A percentile compares a stretch with the other conserved stretches of the same genome.
Conservation (phyloP, 2,797 vertebrate species). For the Danio tinwini region DNA sequence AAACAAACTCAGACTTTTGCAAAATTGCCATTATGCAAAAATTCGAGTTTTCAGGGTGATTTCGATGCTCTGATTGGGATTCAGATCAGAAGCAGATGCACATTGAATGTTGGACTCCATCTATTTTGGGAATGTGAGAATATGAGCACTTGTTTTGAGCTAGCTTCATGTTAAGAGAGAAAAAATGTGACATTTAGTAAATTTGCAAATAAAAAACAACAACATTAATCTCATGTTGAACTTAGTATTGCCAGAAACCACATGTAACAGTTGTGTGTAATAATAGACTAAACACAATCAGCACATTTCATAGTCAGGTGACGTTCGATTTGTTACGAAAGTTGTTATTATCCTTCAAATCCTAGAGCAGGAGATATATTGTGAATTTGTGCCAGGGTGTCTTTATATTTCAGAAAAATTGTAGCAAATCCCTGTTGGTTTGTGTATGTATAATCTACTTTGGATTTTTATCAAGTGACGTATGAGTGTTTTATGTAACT, state of each 20-base stretch:
- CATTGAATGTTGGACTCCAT: slow-evolving; percentile 35
- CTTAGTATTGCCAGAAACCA: slow-evolving; percentile 53
- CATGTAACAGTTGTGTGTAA: slow-evolving; percentile 64
- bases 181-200: background rate
- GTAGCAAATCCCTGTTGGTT: slow-evolving; percentile 59
- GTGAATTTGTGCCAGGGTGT: slow-evolving; percentile 67
- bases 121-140: slow-evolving; percentile 41
- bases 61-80: slow-evolving; percentile 49
- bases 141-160: slow-evolving; percentile 23
- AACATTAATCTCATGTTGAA: background rate
- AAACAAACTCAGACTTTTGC: slow-evolving; percentile 47
- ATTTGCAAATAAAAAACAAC: background rate
- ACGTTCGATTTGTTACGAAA: slow-evolving; percentile 42
- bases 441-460: slow-evolving; percentile 43
- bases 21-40: slow-evolving; percentile 47
- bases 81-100: slow-evolving; percentile 38
- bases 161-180: background rate
- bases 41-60: slow-evolving; percentile 58
- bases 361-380: slow-evolving; percentile 55
- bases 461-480: slow-evolving; percentile 56
- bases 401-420: slow-evolving; percentile 54
- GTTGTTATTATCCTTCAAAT: slow-evolving; percentile 28
- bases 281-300: slow-evolving; percentile 45
- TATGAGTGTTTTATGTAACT: slow-evolving; percentile 74
- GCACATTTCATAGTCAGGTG: slow-evolving; percentile 40